Evolutionary conservation across 2,797 vertebrate genomes (phyloP).

Genomic region (Acipenser oxyrinchus): DNA sequence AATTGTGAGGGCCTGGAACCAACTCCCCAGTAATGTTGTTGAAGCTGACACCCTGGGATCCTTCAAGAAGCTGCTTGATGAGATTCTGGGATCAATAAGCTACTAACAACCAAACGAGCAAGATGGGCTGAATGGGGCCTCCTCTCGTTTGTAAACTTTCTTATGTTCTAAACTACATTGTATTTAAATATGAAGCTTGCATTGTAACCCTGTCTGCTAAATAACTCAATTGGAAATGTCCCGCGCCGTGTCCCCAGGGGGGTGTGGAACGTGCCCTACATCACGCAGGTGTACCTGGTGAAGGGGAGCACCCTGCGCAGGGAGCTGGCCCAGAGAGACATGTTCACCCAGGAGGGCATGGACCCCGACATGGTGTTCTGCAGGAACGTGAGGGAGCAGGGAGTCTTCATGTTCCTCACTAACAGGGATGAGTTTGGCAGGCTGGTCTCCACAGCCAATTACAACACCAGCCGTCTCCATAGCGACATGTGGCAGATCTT

Average conservation of each 20-base stretch:
- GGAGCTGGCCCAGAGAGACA: constrained; percentile 47
- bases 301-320: constrained; percentile 58
- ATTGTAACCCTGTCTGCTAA: not conserved
- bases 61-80: constrained; percentile 73
- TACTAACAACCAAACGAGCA: no score
- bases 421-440: constrained; percentile 78
- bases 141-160: no score
- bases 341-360: constrained; percentile 54
- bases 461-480: constrained; percentile 68
- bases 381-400: constrained; percentile 68
- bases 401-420: constrained; percentile 76
- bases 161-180: no score
- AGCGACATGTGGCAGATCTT: constrained; percentile 88
- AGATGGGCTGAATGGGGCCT: no score
- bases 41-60: no score
- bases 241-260: constrained; percentile 43
- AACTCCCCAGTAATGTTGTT: no score
- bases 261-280: constrained; percentile 82
- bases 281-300: constrained; percentile 72
- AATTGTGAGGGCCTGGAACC: no score
- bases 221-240: not conserved
- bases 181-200: no score
- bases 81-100: no score
- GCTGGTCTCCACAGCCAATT: constrained; percentile 61
- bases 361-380: constrained; percentile 84